Percentiles rank a stretch among this genome's conserved stretches.
Conservation (phyloP, 35 echinoderm and acorn worm genomes). For the Apostichopus parvimensis region DNA sequence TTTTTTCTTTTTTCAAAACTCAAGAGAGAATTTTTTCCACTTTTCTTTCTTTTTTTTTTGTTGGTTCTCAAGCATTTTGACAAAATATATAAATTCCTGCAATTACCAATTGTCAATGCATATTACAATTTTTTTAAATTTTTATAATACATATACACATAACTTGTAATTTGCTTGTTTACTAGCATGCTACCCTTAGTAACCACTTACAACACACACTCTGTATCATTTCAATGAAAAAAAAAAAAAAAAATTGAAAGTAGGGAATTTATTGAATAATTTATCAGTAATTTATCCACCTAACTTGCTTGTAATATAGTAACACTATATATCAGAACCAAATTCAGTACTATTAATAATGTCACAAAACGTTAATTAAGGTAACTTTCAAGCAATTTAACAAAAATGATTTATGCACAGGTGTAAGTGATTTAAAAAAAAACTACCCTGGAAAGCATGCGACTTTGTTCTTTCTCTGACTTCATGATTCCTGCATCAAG, state of each 20-base stretch:
- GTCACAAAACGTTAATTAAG: not conserved
- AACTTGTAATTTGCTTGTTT: constrained; percentile 2
- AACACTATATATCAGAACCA: not conserved
- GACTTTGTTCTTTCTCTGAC: not conserved
- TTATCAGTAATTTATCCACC: not conserved
- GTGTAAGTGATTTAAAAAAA: not conserved
- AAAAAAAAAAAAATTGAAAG: not conserved
- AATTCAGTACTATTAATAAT: not conserved
- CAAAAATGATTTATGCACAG: not conserved
- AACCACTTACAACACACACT: not conserved
- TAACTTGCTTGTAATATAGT: not conserved
- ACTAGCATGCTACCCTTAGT: not conserved
- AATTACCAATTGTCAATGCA: constrained; percentile 1
- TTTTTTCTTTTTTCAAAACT: not conserved
- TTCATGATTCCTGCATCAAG: not conserved
- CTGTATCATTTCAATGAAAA: not conserved
- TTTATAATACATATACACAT: constrained; percentile 1
- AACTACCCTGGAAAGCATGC: not conserved
- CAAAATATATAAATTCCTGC: constrained; percentile 17
- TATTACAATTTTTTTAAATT: not conserved
- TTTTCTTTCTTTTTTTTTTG: not conserved
- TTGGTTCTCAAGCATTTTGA: not conserved
- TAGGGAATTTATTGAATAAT: not conserved
- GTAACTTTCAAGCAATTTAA: too few relatives aligned
- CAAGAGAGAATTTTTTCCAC: not conserved